Evolutionary conservation across 1,140 invertebrate species (phyloP).

Genomic region (Drosophila parvula): DNA sequence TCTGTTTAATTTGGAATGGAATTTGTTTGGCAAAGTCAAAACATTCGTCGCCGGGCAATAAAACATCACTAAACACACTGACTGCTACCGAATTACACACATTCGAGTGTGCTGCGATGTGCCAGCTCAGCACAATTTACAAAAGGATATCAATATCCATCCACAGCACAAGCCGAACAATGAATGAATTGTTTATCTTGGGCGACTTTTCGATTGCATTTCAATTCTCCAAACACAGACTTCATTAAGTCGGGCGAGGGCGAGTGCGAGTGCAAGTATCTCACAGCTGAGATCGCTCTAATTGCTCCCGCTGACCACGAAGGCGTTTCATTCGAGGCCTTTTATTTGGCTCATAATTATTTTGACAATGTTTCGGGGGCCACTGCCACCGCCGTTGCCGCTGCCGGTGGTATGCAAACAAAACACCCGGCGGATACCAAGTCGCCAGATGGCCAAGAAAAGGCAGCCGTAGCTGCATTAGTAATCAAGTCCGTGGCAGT

Average conservation of each 20-base stretch:
- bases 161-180: conserved; percentile 1
- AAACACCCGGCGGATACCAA: conserved; percentile 58
- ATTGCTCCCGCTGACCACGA: conserved; percentile 58
- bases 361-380: conserved; percentile 70
- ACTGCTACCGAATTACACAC: conserved; percentile 23
- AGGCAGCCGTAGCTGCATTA: conserved; percentile 31
- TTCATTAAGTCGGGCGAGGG: conserved; percentile 18
- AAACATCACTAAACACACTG: conserved; percentile 23
- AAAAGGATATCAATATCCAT: conserved; percentile 34
- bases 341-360: conserved; percentile 68
- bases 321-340: conserved; percentile 62
- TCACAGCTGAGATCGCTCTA: conserved; percentile 52
- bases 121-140: conserved; percentile 22
- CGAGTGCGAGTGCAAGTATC: conserved; percentile 16
- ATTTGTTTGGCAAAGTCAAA: conserved; percentile 20
- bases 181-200: conserved; percentile 26
- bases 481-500: conserved; percentile 42
- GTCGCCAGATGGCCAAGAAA: conserved; percentile 67
- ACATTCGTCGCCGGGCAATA: conserved; percentile 14
- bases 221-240: conserved; percentile 21
- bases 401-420: conserved; percentile 63
- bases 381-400: background rate
- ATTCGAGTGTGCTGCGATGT: conserved; percentile 3
- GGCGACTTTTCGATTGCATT: conserved; percentile 38
- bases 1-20: background rate